phyloP scores from a whole-genome alignment of 2,113 vertebrate genomes.

The Cinclus mexicanus region DNA sequence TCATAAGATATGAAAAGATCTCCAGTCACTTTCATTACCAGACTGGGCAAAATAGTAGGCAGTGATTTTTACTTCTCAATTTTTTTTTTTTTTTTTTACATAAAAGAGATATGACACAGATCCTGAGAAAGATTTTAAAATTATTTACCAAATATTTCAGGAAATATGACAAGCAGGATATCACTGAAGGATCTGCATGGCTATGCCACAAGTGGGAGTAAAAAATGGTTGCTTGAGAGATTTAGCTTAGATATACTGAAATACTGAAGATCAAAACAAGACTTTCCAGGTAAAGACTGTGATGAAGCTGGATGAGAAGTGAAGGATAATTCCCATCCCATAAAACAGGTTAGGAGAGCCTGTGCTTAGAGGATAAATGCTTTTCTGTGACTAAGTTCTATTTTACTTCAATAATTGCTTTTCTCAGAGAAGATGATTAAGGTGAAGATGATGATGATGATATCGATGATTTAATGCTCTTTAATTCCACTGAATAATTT shows the following conservation, averaged over 20 bases:
- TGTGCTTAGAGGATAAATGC: neutral
- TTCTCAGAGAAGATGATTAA: neutral
- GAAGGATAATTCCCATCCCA: neutral
- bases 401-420: neutral
- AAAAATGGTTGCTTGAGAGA: neutral
- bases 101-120: neutral
- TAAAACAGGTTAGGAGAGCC: neutral
- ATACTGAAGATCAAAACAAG: neutral
- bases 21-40: neutral
- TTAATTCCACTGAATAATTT: neutral
- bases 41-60: neutral
- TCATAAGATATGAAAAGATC: neutral
- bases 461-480: neutral
- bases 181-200: neutral
- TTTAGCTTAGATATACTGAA: neutral
- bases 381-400: neutral
- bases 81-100: neutral
- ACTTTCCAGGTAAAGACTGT: neutral
- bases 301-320: neutral
- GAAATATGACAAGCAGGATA: neutral
- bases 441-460: neutral
- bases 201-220: neutral
- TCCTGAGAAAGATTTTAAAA: neutral
- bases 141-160: neutral
- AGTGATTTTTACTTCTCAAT: neutral